Evolutionary conservation across 2,113 vertebrate species (phyloP).

Genomic region (Perognathus longimembris): DNA sequence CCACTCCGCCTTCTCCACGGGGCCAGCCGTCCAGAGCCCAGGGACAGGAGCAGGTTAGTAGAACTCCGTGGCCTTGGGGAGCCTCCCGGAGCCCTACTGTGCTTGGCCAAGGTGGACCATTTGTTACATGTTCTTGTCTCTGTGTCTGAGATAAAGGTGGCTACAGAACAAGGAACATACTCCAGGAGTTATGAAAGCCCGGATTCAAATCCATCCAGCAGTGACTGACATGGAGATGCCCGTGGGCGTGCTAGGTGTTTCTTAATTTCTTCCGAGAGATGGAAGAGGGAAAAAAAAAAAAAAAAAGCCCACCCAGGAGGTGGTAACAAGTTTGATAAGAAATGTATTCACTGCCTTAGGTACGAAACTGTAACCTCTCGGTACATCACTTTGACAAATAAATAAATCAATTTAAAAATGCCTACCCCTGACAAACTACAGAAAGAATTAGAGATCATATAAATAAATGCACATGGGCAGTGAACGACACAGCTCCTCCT

Average conservation of each 20-base stretch:
- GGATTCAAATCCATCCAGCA: neutral
- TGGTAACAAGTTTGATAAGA: too few species aligned
- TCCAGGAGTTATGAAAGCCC: neutral
- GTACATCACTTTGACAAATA: too few species aligned
- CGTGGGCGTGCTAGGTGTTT: neutral
- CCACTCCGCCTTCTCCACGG: neutral
- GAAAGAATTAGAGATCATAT: neutral
- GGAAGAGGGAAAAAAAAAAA: neutral
- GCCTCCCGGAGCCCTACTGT: neutral
- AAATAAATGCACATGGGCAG: neutral
- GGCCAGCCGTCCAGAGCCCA: fast-evolving
- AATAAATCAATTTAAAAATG: too few species aligned
- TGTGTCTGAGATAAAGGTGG: neutral
- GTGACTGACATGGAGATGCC: neutral
- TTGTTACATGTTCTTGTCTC: neutral
- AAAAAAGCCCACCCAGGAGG: too few species aligned
- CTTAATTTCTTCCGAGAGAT: conserved; percentile 28
- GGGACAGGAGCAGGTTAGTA: neutral
- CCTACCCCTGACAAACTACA: neutral
- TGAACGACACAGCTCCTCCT: neutral
- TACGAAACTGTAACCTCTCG: too few species aligned
- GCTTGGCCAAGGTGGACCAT: neutral
- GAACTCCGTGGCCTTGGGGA: neutral
- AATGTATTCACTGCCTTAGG: too few species aligned
- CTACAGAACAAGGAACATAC: too few species aligned